Conservation (phyloP, 2,888 invertebrate genomes). For the Taphrorychus bicolor region DNA sequence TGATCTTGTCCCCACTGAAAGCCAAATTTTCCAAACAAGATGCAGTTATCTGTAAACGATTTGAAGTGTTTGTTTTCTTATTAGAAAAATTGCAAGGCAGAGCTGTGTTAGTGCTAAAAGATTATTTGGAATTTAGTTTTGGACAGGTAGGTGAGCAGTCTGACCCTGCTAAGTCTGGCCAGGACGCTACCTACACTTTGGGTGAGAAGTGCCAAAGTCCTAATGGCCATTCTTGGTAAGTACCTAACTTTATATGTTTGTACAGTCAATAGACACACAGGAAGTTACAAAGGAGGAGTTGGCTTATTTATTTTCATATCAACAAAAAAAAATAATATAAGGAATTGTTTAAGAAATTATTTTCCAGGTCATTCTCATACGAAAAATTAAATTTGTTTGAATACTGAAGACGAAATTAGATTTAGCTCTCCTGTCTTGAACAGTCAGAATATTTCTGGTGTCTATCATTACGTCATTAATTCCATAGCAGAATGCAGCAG, state of each 20-base stretch:
- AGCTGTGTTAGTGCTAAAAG: constrained; percentile 62
- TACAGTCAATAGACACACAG: no score
- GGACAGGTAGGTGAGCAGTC: constrained; percentile 61
- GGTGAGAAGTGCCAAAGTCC: constrained; percentile 49
- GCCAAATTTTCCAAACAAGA: constrained; percentile 76
- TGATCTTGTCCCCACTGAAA: constrained; percentile 74
- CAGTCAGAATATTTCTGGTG: constrained; percentile 45
- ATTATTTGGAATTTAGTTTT: constrained; percentile 72
- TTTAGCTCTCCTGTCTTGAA: constrained; percentile 47
- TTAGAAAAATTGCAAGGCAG: constrained; percentile 64
- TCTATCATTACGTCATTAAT: constrained; percentile 46
- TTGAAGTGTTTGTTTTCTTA: constrained; percentile 77
- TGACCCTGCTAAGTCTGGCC: constrained; percentile 49
- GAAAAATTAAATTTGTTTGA: constrained; percentile 43
- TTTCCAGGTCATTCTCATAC: constrained; percentile 49
- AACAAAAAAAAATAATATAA: no score
- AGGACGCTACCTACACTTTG: constrained; percentile 50
- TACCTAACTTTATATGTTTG: no score
- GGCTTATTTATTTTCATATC: no score
- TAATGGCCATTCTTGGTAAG: constrained; percentile 48
- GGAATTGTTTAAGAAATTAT: not conserved
- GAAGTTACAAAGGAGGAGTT: no score
- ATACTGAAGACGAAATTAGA: constrained; percentile 37
- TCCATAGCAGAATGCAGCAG: constrained; percentile 48
- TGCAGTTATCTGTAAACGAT: constrained; percentile 70